phyloP scores from a whole-genome alignment of 2,888 invertebrate species.

The Lycia hirtaria region DNA sequence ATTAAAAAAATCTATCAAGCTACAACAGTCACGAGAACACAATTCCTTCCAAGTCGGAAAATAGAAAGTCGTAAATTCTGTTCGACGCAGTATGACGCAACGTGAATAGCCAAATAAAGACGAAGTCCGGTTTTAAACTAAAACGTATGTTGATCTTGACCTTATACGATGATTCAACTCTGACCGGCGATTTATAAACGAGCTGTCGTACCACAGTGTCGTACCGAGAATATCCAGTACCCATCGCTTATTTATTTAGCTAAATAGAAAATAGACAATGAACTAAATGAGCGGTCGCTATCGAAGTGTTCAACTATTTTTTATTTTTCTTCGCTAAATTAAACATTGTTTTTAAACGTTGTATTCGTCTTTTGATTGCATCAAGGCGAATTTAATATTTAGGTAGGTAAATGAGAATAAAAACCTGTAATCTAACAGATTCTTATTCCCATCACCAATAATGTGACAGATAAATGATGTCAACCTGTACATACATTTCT shows the following conservation, averaged over 20 bases:
- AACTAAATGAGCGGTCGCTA: not conserved
- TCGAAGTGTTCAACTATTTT: slow-evolving; percentile 16
- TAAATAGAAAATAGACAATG: slow-evolving; percentile 22
- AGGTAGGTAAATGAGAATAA: no score
- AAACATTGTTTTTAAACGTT: no score
- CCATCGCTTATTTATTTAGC: slow-evolving; percentile 7
- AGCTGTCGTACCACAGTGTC: slow-evolving; percentile 15
- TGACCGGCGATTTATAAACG: slow-evolving; percentile 35
- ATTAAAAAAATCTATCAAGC: no score
- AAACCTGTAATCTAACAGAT: no score
- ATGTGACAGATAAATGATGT: no score
- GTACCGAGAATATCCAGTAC: not conserved
- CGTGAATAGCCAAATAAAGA: slow-evolving; percentile 8
- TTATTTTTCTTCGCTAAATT: not conserved
- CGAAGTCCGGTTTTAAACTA: slow-evolving; percentile 16
- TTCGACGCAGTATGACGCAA: slow-evolving; percentile 8
- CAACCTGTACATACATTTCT: no score
- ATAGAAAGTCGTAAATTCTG: not conserved
- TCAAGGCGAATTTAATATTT: no score
- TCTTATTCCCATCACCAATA: no score
- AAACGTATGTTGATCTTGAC: slow-evolving; percentile 19
- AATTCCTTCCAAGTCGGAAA: no score
- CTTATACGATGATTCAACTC: slow-evolving; percentile 43
- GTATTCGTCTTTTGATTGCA: no score
- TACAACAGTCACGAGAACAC: no score